Evolutionary conservation across 2,797 vertebrate genomes (phyloP).

Genomic region (Rhinatrema bivittatum): DNA sequence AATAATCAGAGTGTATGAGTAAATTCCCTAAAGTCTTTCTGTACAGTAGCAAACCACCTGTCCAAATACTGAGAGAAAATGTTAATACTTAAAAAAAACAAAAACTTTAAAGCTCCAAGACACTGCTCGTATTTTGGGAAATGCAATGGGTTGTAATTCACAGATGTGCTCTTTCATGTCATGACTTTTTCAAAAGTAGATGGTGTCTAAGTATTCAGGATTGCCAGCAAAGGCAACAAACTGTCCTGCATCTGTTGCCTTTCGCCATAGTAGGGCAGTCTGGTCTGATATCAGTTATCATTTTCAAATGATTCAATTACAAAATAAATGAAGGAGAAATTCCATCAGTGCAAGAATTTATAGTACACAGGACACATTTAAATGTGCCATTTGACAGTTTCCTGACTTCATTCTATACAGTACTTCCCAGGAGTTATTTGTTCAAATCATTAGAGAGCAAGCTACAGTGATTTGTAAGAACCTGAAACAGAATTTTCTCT

Average conservation of each 20-base stretch:
- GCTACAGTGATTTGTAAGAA: no score
- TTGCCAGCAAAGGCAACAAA: conserved; percentile 30
- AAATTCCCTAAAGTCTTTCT: conserved; percentile 39
- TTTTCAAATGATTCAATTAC: no score
- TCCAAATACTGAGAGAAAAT: conserved; percentile 38
- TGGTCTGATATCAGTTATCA: conserved; percentile 15
- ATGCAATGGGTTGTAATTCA: conserved; percentile 14
- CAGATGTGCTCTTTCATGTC: conserved; percentile 33
- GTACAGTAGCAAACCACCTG: conserved; percentile 46
- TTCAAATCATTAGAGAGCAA: no score
- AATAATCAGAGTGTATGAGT: conserved; percentile 35
- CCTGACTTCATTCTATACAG: no score
- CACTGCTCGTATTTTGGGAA: conserved; percentile 36
- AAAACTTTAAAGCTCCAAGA: conserved; percentile 9
- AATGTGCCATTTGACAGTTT: no score
- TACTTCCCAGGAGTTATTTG: no score
- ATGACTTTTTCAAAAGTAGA: conserved; percentile 12
- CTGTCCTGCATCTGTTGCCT: conserved; percentile 12
- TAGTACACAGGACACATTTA: no score
- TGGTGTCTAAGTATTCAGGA: conserved; percentile 11
- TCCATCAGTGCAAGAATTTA: no score
- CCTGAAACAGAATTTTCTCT: no score
- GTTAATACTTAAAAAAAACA: conserved; percentile 32
- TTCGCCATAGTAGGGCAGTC: not conserved
- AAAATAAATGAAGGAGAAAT: no score